phyloP scores from a whole-genome alignment of 2,113 vertebrate species.

The Scatophagus argus region DNA sequence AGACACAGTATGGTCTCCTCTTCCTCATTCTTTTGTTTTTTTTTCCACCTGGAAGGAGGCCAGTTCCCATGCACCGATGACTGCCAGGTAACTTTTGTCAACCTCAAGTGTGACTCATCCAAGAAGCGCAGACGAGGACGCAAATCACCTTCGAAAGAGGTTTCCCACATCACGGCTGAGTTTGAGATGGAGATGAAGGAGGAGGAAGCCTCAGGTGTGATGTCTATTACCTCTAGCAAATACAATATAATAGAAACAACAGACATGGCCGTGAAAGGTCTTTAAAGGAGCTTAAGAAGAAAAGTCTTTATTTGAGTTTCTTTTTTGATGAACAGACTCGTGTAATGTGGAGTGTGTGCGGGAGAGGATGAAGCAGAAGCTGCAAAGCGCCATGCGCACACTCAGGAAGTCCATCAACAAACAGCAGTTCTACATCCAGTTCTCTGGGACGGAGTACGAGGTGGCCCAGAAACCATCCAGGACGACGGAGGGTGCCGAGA shows the following conservation, averaged over 20 bases:
- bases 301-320: not conserved
- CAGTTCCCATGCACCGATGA: slow-evolving; percentile 90
- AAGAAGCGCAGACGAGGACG: slow-evolving; percentile 93
- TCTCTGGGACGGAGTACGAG: slow-evolving; percentile 94
- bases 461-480: slow-evolving; percentile 91
- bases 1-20: not conserved
- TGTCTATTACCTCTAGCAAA: no score
- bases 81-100: slow-evolving; percentile 93
- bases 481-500: slow-evolving; percentile 82
- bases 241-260: not conserved
- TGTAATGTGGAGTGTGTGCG: slow-evolving; percentile 92
- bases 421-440: slow-evolving; percentile 95
- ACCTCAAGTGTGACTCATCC: slow-evolving; percentile 95
- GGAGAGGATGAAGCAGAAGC: slow-evolving; percentile 90
- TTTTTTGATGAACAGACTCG: slow-evolving; percentile 79
- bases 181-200: slow-evolving; percentile 94
- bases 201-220: slow-evolving; percentile 90
- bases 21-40: not conserved
- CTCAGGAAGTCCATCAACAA: slow-evolving; percentile 95
- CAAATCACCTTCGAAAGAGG: slow-evolving; percentile 94
- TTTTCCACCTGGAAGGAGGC: slow-evolving; percentile 72
- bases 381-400: slow-evolving; percentile 92
- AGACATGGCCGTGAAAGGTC: not conserved
- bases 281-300: not conserved
- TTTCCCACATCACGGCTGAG: slow-evolving; percentile 94